Conservation (phyloP, 2,888 invertebrate genomes). For the Lycaena phlaeas region DNA sequence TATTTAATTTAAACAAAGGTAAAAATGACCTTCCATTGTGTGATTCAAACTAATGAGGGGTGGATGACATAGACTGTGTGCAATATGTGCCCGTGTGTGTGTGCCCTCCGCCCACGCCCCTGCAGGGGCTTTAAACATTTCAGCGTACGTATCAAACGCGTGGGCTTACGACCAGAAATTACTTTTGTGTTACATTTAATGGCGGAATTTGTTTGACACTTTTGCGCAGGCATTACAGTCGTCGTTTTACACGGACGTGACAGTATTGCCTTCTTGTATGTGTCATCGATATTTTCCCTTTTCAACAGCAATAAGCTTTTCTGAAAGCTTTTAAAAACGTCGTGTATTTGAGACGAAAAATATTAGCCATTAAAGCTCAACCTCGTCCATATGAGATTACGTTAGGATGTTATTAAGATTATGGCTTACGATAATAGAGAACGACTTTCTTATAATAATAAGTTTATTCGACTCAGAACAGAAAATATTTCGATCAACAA, state of each 20-base stretch:
- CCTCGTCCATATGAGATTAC: too few species aligned
- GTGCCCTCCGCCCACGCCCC: not conserved
- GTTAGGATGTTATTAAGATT: too few species aligned
- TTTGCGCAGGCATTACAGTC: constrained; percentile 1
- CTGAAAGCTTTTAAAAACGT: not conserved
- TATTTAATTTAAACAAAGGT: too few species aligned
- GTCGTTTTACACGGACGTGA: constrained; percentile 1
- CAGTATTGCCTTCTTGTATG: not conserved
- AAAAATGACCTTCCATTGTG: too few species aligned
- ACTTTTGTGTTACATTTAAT: constrained; percentile 5
- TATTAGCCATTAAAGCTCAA: not conserved
- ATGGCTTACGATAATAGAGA: too few species aligned
- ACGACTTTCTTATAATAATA: too few species aligned
- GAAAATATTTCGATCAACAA: too few species aligned
- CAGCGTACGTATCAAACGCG: not conserved
- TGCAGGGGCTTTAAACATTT: not conserved
- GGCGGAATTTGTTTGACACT: constrained; percentile 7
- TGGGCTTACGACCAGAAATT: constrained; percentile 5
- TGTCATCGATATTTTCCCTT: not conserved
- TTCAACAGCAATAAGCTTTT: not conserved
- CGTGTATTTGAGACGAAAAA: too few species aligned
- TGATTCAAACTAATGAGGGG: not conserved
- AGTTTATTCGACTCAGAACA: too few species aligned
- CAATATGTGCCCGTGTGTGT: not conserved
- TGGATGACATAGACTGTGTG: too few species aligned